Evolutionary conservation across 1,140 invertebrate species (phyloP).

Genomic region (Trichomalopsis sarcophagae): DNA sequence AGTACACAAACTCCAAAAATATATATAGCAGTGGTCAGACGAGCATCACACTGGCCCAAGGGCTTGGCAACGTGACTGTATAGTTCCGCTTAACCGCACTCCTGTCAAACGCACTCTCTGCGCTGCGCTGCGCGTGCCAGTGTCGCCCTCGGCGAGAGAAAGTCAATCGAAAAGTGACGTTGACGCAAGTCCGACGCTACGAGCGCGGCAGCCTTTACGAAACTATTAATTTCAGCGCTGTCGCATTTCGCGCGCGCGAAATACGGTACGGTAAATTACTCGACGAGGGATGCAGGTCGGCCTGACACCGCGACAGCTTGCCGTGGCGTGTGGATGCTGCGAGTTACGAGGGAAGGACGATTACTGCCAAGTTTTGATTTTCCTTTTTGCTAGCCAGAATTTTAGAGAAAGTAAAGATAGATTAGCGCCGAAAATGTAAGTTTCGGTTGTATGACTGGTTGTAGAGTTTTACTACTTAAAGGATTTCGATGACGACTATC

Average conservation of each 20-base stretch:
- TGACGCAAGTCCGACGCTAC: background rate
- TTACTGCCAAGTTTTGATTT: background rate
- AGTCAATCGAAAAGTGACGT: constrained; percentile 52
- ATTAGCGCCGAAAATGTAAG: background rate
- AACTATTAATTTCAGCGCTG: constrained; percentile 38
- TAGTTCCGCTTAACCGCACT: constrained; percentile 46
- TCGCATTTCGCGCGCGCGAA: background rate
- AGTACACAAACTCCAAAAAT: too few species aligned
- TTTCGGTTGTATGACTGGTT: too few species aligned
- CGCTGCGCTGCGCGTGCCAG: background rate
- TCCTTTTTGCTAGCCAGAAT: background rate
- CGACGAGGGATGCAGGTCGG: background rate
- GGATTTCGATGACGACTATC: too few species aligned
- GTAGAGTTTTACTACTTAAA: too few species aligned
- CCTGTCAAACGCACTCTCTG: constrained; percentile 53
- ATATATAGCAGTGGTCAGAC: too few species aligned
- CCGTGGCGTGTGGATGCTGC: background rate
- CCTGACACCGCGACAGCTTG: background rate
- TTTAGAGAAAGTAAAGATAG: background rate
- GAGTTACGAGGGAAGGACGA: background rate
- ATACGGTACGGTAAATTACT: background rate
- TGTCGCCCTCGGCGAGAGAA: constrained; percentile 44
- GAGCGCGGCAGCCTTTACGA: background rate
- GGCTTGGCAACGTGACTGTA: background rate
- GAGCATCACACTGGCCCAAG: background rate